Conservation (phyloP, 2,797 vertebrate species). For the Gymnothorax reevesii region DNA sequence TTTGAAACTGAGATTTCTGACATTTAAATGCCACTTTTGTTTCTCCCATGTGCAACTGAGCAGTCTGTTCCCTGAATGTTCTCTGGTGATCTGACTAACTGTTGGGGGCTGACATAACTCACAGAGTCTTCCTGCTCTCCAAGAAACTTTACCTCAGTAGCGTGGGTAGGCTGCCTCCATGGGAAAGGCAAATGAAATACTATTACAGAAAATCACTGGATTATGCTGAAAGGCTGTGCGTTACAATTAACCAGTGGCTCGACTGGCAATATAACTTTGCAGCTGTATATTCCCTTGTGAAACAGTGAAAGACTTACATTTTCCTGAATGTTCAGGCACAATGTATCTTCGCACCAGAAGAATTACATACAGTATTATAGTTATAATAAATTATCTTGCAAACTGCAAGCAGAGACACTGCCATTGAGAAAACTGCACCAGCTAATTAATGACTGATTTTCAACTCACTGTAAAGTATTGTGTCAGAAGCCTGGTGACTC, state of each 20-base stretch:
- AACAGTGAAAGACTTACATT: not conserved
- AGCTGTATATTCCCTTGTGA: not conserved
- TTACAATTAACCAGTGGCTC: not conserved
- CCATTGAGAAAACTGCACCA: not conserved
- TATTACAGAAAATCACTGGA: constrained; percentile 65
- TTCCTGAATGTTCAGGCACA: not conserved
- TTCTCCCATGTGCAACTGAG: constrained; percentile 57
- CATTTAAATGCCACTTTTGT: constrained; percentile 76
- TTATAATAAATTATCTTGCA: not conserved
- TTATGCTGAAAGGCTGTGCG: not conserved
- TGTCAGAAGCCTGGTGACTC: too few relatives aligned
- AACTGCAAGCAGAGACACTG: not conserved
- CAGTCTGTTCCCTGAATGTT: constrained; percentile 69
- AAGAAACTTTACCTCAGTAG: constrained; percentile 79
- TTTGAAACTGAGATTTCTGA: constrained; percentile 74
- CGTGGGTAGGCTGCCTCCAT: constrained; percentile 74
- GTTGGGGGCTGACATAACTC: constrained; percentile 76
- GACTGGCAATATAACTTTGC: not conserved
- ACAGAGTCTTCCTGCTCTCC: constrained; percentile 78
- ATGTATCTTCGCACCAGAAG: not conserved
- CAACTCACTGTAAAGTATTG: not conserved
- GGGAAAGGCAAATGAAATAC: constrained; percentile 75
- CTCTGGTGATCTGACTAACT: constrained; percentile 72
- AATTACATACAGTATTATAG: not conserved
- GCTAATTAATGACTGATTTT: not conserved